Evolutionary conservation across 2,113 vertebrate species (phyloP), one percentile per base, ranked within the genome.

Genomic region (Poicephalus meyeri): DNA sequence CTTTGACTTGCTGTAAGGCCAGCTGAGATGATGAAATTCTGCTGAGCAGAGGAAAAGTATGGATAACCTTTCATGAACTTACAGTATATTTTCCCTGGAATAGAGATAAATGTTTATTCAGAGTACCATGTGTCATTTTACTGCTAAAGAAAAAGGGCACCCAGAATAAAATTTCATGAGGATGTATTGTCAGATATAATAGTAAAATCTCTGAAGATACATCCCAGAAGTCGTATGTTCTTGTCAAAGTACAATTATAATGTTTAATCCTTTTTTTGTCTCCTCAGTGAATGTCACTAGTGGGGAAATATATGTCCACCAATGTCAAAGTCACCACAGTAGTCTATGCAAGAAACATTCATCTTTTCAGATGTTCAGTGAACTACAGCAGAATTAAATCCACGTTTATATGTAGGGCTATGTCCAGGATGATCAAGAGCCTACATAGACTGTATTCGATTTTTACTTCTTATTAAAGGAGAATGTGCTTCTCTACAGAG

Each of bases 371-470:
- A 93, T 74, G 84, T 81, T 88, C 95, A 97, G 55, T 97, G 97
- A 97, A 88, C 91, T 97, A 37, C 63, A 89, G 72, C 88, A 88
- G 93, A 84, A 95, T 96, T 97, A 96, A 96, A 97, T 93, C 70
- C 91, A 92, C 52, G 86, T 96, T 95, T 92, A 93, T 93, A 88
- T 91, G 58, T 94, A 80, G 37, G 69, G 58, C 26, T 95, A 76
- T 63, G 47, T 52, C 47, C 80, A 91, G 66, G 80, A 93, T 50
- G 80, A 96, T 41, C 71, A 94, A 60, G 58, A 96, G 93, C 70
- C 93, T 80, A 71, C 1, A 7, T 53, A 83, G 86, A 93, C 33
- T 73, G 49, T 94, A 61, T 82, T 94, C 33, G 39, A 9, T 81
- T 97, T 89, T 88, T 93, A 52, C 50, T 91, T 69, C 66, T 72